Base-by-base conservation (phyloP, 2,888 invertebrate genomes). In the Temnothorax rugatulus region DNA sequence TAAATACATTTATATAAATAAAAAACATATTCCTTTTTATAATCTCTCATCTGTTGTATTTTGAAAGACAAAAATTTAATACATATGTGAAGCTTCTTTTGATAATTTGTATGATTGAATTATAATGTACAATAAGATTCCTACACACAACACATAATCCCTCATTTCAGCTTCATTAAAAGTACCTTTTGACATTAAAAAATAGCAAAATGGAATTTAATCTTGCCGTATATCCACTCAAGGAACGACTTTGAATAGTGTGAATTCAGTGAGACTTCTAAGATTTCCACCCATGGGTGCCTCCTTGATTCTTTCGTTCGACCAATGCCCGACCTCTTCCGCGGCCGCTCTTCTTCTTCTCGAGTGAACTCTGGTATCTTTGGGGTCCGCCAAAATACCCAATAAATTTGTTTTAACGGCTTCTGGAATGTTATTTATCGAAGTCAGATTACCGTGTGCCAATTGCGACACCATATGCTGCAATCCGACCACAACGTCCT, bases 201-300 rank as follows among this genome's bases (percentile, higher is more conserved):
- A 47, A 29, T n/a, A 15, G 4, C 7, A 21, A 69, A 44, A 21
- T 79, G 47, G 21, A 59, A 59, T 2, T 34, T 66, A n/a, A 18
- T 34, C 57, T 69, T 57, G 15, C 2, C 15, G 8, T 11, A 38
- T 5, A 71, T 34, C 34, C n/a, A 54, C 15, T 83, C 66, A 83
- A 59, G 38, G n/a, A 1, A 47, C 2, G 4, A 66, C 11, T 66
- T 83, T 79, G 25, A 79, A 83, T 25, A 83, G 4, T 66, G 47
- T 86, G 34, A 91, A 87, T 63, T 91, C 90, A 52, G 87, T 88
- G 29, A 90, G 66, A 86, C 87, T 90, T 21, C 88, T 88, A 76
- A 91, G 74, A 57, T 76, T 82, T 34, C 86, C 88, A 21, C 91
- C 90, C 52, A 86, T 81, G 7, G 73, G 61, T 38, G 81, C 74